Evolutionary conservation across 2,888 invertebrate genomes (phyloP).

Genomic region (Acleris holmiana): DNA sequence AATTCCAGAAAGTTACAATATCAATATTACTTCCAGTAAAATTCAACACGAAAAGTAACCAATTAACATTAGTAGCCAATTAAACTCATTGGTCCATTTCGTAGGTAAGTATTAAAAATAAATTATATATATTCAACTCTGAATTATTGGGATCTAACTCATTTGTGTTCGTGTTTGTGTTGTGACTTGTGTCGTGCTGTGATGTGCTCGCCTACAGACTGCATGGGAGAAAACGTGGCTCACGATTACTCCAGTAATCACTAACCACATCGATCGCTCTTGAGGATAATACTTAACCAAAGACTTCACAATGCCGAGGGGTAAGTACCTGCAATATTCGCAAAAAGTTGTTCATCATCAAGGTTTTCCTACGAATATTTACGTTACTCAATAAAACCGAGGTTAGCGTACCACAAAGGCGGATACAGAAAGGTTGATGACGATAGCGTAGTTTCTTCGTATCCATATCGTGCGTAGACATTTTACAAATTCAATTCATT

Average conservation of each 20-base stretch:
- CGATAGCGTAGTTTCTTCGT: neutral
- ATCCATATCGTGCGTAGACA: neutral
- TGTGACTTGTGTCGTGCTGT: conserved; percentile 45
- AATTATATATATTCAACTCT: neutral
- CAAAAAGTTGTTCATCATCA: neutral
- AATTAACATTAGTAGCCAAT: conserved; percentile 36
- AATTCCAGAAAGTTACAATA: neutral
- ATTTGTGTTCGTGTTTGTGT: conserved; percentile 46
- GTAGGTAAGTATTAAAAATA: conserved; percentile 27
- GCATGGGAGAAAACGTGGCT: conserved; percentile 58
- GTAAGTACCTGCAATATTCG: conserved; percentile 54
- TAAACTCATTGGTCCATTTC: conserved; percentile 43
- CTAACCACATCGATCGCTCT: conserved; percentile 55
- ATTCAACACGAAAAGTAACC: conserved; percentile 54
- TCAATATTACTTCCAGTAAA: conserved; percentile 55
- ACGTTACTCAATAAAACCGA: neutral
- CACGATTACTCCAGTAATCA: conserved; percentile 55
- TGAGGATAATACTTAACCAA: conserved; percentile 50
- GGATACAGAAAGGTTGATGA: neutral
- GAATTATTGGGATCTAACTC: conserved; percentile 39
- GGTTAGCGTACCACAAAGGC: conserved; percentile 8
- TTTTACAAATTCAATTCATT: neutral
- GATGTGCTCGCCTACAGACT: conserved; percentile 58
- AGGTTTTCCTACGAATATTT: neutral
- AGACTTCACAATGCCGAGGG: conserved; percentile 66